phyloP scores from a whole-genome alignment of 2,113 vertebrate species.

The Neolamprologus cancellatus region DNA sequence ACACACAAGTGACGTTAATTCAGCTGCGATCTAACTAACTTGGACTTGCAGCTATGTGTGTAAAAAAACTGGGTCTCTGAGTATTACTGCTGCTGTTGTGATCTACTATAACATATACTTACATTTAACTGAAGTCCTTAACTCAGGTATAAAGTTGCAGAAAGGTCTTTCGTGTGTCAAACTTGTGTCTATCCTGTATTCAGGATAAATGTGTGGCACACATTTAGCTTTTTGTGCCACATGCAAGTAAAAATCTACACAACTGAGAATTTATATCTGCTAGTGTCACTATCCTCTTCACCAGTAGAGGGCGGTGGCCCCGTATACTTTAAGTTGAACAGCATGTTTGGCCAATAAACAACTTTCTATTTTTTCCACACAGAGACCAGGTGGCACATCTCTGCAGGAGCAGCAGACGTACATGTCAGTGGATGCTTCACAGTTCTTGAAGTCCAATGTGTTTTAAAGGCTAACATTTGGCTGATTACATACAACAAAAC shows the following conservation, averaged over 20 bases:
- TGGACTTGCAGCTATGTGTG: background rate
- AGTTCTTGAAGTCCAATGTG: background rate
- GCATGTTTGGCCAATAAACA: background rate
- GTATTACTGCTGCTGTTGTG: background rate
- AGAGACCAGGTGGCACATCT: background rate
- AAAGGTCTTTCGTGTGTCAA: background rate
- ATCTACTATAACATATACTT: background rate
- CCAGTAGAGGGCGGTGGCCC: conserved; percentile 37
- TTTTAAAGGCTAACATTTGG: background rate
- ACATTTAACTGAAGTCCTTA: background rate
- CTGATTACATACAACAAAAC: background rate
- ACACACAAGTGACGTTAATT: background rate
- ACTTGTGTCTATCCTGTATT: background rate
- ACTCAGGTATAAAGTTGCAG: background rate
- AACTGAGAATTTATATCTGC: background rate
- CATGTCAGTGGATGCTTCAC: background rate
- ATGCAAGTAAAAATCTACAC: background rate
- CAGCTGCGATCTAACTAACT: background rate
- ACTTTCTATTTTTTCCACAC: background rate
- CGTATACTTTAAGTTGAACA: background rate
- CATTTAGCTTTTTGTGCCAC: background rate
- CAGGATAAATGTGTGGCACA: background rate
- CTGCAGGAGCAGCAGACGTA: background rate
- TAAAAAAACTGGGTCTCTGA: background rate
- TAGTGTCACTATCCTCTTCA: background rate